Evolutionary conservation across 2,888 invertebrate species (phyloP), one percentile per base, ranked within the genome.

Genomic region (Cataglyphis altisquamis): DNA sequence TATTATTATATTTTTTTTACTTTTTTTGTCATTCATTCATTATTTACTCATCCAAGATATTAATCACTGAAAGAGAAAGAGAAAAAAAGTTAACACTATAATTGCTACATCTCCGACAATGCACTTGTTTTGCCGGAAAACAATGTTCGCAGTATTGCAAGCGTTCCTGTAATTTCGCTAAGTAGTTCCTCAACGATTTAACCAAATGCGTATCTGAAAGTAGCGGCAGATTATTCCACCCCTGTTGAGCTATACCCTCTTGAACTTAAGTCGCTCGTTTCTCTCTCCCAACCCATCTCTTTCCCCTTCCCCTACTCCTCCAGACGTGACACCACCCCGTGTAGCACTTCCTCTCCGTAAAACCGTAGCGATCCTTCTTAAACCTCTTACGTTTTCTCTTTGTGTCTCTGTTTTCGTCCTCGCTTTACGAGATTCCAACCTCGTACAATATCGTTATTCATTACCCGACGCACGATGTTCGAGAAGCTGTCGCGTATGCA

Each of bases 261-360:
- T 86, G 86, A 88, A 90, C 84, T 82, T 84, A 87, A 90, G 88
- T 90, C 85, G 82, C 84, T 86, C 86, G 87, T 86, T 86, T 86
- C 66, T 39, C 87, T 86, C 52, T 39, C 87, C 66, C 85, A 57
- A 74, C 83, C 78, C 82, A 83, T 57, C 68, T 57, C 68, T 52
- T 52, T 18, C n/a, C n/a, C n/a, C 15, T 12, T 1, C 52, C 18
- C 52, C n/a, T 6, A 6, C 48, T 39, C 64, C 66, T 67, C 52
- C 60, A 64, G 67, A 83, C 86, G 87, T 84, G 89, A 83, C 87
- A 83, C 80, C 60, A 77, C 25, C 68, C 68, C 62, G 39, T 15
- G 66, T 41, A 57, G 66, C 25, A 48, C 60, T 78, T 36, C 21
- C 73, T 81, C 82, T 81, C 67, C 81, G 86, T 78, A 87, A 72